Base-by-base conservation (phyloP, 2,113 vertebrate species). In the Cichladusa arquata region DNA sequence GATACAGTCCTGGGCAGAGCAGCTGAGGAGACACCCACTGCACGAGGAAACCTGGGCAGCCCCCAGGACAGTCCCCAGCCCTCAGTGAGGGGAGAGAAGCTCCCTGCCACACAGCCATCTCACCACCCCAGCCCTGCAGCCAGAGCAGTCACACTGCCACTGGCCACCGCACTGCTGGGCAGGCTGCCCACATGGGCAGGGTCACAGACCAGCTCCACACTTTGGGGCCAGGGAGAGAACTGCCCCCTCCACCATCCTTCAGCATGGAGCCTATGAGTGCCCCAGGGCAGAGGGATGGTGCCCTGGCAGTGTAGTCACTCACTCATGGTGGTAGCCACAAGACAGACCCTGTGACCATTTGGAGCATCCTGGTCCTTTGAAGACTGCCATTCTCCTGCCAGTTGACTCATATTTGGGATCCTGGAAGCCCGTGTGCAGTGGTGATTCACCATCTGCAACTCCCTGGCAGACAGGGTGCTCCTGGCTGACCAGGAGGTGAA, bases 371-470 rank as follows among this genome's bases (percentile, higher is more conserved):
- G 2, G 69, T 51, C 48, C 57, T 34, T 40, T 78, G 64, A 58
- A 84, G 72, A 29, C 40, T 0, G 0, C 44, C 44, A 28, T 76
- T 44, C 86, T 93, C 65, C 53, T 62, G 79, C 71, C 92, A 36
- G 74, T 76, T 95, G 94, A 96, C 94, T 94, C 94, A 88, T 67
- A 8, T 77, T 83, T 0, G 29, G 76, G 79, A 90, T 81, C 70
- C 67, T 83, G 64, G 58, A 92, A 91, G 83, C 69, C n/a, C 1
- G 5, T 0, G 22, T 25, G 58, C 23, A n/a, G 83, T 1, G 8
- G 60, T 94, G 92, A 96, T 97, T 96, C 96, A 92, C 84, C 83
- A 78, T 84, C 95, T 84, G 96, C 89, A 79, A 56, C 69, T 86
- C 60, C 38, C 86, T 5, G 5, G 69, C 81, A 81, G 33, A 58